These are phyloP conservation scores for Lophius americanus DNA, from an alignment of 2,797 vertebrate genomes.

Conservation along the genomic window DNA sequence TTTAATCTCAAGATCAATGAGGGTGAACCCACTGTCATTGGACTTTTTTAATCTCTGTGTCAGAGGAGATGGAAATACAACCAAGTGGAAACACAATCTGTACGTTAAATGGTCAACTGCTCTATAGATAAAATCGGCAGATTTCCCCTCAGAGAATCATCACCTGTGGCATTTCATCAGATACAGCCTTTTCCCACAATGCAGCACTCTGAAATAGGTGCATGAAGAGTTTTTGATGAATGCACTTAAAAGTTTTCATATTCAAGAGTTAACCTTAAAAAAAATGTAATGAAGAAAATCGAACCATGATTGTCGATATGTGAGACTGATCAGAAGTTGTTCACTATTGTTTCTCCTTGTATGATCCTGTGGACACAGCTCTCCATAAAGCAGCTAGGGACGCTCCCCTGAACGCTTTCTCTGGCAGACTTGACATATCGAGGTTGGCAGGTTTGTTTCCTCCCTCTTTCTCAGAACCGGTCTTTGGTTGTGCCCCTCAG, in stretches of 20 bases:
- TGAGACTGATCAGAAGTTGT: conserved; percentile 35
- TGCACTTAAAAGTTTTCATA: background rate
- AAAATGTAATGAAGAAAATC: conserved; percentile 5
- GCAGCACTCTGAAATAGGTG: background rate
- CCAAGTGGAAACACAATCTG: too few species aligned
- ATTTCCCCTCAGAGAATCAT: background rate
- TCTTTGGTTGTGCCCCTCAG: conserved; percentile 83
- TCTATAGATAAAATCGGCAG: too few species aligned
- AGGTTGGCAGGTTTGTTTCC: conserved; percentile 86
- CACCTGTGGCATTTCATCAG: background rate
- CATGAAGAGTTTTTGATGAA: conserved; percentile 5
- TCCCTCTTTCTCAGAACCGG: conserved; percentile 82
- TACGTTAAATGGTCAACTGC: too few species aligned
- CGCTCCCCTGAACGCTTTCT: conserved; percentile 65
- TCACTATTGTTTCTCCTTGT: conserved; percentile 65
- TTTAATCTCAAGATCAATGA: too few species aligned
- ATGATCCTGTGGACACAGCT: conserved; percentile 48
- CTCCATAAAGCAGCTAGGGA: conserved; percentile 46
- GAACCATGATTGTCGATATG: conserved; percentile 21
- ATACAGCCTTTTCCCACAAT: background rate
- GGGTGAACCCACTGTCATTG: too few species aligned
- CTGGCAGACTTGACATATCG: conserved; percentile 82
- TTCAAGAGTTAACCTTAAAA: background rate
- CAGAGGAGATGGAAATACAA: too few species aligned
- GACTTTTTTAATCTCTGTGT: too few species aligned